Evolutionary conservation across 2,797 vertebrate genomes (phyloP).

Genomic region (Protonibea diacanthus): DNA sequence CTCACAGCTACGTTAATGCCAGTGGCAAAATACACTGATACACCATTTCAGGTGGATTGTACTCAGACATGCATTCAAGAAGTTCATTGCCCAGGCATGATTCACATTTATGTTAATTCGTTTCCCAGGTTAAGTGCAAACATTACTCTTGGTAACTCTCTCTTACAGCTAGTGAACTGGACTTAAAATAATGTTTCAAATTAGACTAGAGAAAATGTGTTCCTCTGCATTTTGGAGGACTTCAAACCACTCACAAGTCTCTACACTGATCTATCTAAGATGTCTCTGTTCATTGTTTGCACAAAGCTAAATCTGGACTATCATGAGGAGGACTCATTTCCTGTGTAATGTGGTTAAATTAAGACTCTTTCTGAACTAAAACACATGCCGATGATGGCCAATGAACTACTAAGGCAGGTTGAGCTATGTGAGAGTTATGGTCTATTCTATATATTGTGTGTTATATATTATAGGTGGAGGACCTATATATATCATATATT

Average conservation of each 20-base stretch:
- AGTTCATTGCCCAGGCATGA: too few species aligned
- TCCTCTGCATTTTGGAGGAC: slow-evolving; percentile 19
- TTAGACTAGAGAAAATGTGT: neutral
- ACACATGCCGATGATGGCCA: neutral
- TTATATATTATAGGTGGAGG: neutral
- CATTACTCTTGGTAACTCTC: too few species aligned
- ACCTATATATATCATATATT: too few species aligned
- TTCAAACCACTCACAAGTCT: neutral
- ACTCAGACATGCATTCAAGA: too few species aligned
- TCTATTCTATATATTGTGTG: neutral
- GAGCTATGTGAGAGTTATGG: neutral
- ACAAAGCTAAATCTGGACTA: slow-evolving; percentile 10
- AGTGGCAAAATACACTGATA: too few species aligned
- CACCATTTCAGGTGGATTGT: too few species aligned
- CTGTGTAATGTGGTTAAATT: slow-evolving; percentile 4
- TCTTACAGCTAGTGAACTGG: neutral
- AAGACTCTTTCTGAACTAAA: neutral
- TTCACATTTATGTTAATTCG: too few species aligned
- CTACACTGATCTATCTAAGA: neutral
- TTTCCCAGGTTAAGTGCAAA: too few species aligned
- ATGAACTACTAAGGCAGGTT: neutral
- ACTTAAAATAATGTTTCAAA: neutral
- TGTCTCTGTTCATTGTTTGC: slow-evolving; percentile 13
- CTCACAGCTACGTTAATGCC: neutral
- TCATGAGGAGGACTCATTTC: neutral